These are phyloP conservation scores for Lepidurus couesii DNA, from an alignment of 1,140 invertebrate genomes.

Conservation along the genomic window DNA sequence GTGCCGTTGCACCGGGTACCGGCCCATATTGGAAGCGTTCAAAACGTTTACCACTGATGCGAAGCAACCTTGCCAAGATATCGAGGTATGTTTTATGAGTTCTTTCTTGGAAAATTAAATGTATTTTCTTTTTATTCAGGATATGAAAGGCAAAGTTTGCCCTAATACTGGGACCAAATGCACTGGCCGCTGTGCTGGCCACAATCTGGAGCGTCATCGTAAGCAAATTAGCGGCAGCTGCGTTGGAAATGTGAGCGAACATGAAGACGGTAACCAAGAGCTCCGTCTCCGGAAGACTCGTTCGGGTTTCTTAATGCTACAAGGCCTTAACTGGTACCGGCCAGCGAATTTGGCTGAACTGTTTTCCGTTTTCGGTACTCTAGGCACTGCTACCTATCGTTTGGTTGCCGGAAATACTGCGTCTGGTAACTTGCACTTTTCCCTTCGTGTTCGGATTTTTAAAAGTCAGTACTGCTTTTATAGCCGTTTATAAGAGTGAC, in stretches of 20 bases:
- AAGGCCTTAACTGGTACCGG: slow-evolving; percentile 34
- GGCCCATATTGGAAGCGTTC: slow-evolving; percentile 82
- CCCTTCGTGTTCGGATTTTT: neutral
- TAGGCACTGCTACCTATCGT: slow-evolving; percentile 50
- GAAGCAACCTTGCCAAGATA: slow-evolving; percentile 36
- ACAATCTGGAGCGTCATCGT: neutral
- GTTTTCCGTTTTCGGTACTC: slow-evolving; percentile 46
- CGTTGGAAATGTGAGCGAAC: neutral
- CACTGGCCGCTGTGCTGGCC: neutral
- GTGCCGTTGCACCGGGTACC: slow-evolving; percentile 83
- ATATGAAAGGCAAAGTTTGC: neutral
- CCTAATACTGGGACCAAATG: neutral
- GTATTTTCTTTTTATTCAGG: neutral
- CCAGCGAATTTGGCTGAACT: slow-evolving; percentile 24
- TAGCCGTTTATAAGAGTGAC: slow-evolving; percentile 45
- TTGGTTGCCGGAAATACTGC: slow-evolving; percentile 63
- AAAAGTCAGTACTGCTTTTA: slow-evolving; percentile 34
- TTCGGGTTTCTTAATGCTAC: neutral
- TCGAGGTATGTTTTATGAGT: slow-evolving; percentile 33
- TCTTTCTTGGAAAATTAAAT: neutral
- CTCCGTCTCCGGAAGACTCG: slow-evolving; percentile 30
- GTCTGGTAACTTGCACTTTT: slow-evolving; percentile 49
- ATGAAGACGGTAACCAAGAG: slow-evolving; percentile 4
- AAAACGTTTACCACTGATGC: slow-evolving; percentile 73
- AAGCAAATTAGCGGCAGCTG: slow-evolving; percentile 40